These are phyloP conservation scores for Hiodon alosoides DNA, from an alignment of 2,113 vertebrate genomes.

Conservation along the genomic window DNA sequence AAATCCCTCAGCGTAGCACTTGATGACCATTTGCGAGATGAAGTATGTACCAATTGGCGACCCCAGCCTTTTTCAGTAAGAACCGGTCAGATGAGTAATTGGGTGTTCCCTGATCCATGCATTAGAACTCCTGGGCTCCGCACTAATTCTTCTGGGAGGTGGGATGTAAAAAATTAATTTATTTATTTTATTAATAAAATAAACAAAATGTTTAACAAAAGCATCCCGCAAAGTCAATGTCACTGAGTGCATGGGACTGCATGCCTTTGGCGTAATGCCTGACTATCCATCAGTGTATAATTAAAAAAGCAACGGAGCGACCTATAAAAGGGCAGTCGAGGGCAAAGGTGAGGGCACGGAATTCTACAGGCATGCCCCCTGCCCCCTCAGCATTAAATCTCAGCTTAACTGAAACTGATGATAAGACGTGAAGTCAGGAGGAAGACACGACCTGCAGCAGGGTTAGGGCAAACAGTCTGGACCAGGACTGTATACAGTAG, in stretches of 20 bases:
- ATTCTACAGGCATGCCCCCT: neutral
- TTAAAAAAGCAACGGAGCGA: neutral
- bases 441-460: neutral
- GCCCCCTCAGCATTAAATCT: neutral
- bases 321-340: neutral
- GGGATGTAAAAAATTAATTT: neutral
- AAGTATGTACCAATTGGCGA: constrained; percentile 26
- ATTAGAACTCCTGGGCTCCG: constrained; percentile 20
- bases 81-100: constrained; percentile 35
- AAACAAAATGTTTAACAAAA: constrained; percentile 17
- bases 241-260: neutral
- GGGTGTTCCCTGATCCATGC: constrained; percentile 9
- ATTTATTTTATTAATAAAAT: too few relatives aligned
- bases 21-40: constrained; percentile 39
- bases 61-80: constrained; percentile 34
- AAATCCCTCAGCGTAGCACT: neutral
- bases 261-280: constrained; percentile 6
- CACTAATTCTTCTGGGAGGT: constrained; percentile 7
- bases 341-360: neutral
- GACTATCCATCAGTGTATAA: neutral
- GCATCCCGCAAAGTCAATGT: constrained; percentile 19
- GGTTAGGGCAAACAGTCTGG: neutral
- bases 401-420: neutral
- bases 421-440: neutral
- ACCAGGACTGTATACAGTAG: neutral